phyloP scores from a whole-genome alignment of 2,888 invertebrate species.

The Leptura quadrifasciata region DNA sequence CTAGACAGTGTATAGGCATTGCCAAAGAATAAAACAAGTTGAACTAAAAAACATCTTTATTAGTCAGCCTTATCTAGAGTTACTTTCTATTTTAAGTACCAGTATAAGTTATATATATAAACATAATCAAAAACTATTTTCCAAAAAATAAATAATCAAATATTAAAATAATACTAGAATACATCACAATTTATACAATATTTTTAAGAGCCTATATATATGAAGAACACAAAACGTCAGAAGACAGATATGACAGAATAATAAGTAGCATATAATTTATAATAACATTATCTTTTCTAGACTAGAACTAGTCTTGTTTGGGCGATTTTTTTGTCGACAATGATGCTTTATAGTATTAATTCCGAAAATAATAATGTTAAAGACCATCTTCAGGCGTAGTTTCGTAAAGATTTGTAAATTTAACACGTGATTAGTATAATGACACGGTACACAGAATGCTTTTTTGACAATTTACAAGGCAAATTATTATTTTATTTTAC shows the following conservation, averaged over 20 bases:
- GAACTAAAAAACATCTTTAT: neutral
- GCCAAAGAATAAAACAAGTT: neutral
- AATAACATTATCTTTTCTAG: too few relatives aligned
- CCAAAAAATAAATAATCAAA: neutral
- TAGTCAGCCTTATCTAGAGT: neutral
- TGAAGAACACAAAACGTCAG: neutral
- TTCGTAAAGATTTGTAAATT: too few relatives aligned
- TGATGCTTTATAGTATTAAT: too few relatives aligned
- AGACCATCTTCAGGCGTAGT: too few relatives aligned
- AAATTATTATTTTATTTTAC: too few relatives aligned
- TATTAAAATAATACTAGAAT: constrained; percentile 21
- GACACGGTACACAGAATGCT: too few relatives aligned
- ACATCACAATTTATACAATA: constrained; percentile 20
- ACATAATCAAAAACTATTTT: neutral
- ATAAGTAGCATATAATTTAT: too few relatives aligned
- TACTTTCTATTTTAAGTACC: neutral
- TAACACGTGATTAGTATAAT: too few relatives aligned
- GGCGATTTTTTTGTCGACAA: too few relatives aligned
- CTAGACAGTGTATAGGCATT: neutral
- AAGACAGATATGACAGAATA: neutral
- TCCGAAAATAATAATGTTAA: too few relatives aligned
- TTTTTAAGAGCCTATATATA: neutral
- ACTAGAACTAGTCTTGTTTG: too few relatives aligned
- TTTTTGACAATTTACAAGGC: too few relatives aligned
- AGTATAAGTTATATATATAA: neutral